phyloP scores from a whole-genome alignment of 2,888 invertebrate species.

The Autographa pulchrina region DNA sequence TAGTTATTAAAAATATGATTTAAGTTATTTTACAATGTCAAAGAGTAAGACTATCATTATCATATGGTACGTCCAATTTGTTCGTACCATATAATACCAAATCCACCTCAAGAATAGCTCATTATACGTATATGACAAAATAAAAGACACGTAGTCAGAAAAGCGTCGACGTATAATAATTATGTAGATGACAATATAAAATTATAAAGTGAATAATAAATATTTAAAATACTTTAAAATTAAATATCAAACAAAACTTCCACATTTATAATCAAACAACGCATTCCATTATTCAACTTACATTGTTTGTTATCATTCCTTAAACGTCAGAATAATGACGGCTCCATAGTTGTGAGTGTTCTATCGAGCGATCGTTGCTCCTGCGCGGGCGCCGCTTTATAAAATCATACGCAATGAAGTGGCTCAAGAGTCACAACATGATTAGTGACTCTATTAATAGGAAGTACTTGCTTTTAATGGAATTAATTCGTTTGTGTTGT shows the following conservation, averaged over 20 bases:
- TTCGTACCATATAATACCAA: too few species aligned
- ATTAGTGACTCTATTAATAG: constrained; percentile 66
- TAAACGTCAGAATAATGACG: constrained; percentile 31
- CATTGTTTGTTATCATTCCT: constrained; percentile 35
- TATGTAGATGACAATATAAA: too few species aligned
- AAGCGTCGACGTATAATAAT: too few species aligned
- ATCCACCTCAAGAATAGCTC: too few species aligned
- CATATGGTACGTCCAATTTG: too few species aligned
- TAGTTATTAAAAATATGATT: too few species aligned
- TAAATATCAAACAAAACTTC: background rate
- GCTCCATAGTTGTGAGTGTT: constrained; percentile 40
- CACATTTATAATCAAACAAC: constrained; percentile 17
- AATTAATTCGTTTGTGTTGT: constrained; percentile 36
- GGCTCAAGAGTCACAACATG: constrained; percentile 55
- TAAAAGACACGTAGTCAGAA: too few species aligned
- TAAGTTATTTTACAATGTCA: too few species aligned
- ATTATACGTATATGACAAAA: too few species aligned
- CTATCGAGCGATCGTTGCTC: constrained; percentile 62
- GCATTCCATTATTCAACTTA: constrained; percentile 18
- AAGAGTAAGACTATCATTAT: too few species aligned
- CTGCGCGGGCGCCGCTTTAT: constrained; percentile 64
- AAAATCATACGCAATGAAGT: constrained; percentile 59
- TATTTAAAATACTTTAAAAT: background rate
- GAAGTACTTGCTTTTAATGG: constrained; percentile 37
- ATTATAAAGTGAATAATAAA: background rate